Conservation (phyloP, 2,797 vertebrate species). For the Gila robusta region DNA sequence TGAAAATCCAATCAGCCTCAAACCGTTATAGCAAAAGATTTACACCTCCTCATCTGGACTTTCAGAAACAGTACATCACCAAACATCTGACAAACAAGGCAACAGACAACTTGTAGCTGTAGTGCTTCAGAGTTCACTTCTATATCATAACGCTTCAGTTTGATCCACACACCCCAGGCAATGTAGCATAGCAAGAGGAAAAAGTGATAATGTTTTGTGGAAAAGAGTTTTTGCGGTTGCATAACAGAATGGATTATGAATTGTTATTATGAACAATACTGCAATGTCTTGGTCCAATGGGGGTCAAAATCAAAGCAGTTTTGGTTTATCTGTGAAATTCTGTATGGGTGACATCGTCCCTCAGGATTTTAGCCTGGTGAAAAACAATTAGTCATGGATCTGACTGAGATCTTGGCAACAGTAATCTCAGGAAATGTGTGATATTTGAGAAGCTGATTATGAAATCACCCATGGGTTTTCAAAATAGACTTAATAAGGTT, state of each 20-base stretch:
- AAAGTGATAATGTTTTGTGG: background rate
- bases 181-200: conserved; percentile 11
- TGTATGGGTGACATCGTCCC: background rate
- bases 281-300: background rate
- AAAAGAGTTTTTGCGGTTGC: background rate
- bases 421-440: conserved; percentile 30
- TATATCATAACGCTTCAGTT: background rate
- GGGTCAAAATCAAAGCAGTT: background rate
- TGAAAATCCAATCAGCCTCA: conserved; percentile 39
- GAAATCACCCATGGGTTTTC: conserved; percentile 43
- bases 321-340: conserved; percentile 26
- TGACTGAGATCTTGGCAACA: conserved; percentile 33
- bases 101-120: conserved; percentile 1
- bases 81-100: conserved; percentile 1
- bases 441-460: conserved; percentile 39
- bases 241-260: background rate
- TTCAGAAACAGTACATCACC: background rate
- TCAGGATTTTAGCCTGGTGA: background rate
- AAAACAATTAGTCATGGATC: conserved; percentile 42
- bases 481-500: conserved; percentile 47
- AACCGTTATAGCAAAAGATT: conserved; percentile 31
- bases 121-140: conserved; percentile 22
- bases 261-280: background rate
- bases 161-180: conserved; percentile 6
- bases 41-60: conserved; percentile 31